These are phyloP conservation scores for Acleris literana DNA, from an alignment of 2,888 invertebrate species.

Conservation along the genomic window DNA sequence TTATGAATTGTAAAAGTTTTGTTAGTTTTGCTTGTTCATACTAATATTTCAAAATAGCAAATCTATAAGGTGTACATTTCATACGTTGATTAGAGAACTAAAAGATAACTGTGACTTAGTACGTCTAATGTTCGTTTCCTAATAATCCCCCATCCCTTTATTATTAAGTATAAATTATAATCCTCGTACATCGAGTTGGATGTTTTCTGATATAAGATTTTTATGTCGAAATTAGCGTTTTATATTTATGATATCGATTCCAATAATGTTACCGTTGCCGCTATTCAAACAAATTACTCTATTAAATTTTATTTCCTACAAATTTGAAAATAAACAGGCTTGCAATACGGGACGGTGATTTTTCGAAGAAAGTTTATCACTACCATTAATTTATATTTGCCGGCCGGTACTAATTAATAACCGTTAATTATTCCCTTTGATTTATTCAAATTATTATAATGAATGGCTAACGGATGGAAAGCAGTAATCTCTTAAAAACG, in stretches of 20 bases:
- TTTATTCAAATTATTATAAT: constrained; percentile 49
- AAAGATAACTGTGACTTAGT: too few relatives aligned
- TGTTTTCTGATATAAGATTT: background rate
- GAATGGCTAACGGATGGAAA: constrained; percentile 51
- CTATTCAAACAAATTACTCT: constrained; percentile 30
- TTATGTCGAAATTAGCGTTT: background rate
- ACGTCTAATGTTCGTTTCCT: too few relatives aligned
- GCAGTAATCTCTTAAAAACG: constrained; percentile 41
- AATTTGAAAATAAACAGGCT: constrained; percentile 15
- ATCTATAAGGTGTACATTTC: too few relatives aligned
- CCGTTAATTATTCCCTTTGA: constrained; percentile 40
- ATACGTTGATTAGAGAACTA: too few relatives aligned
- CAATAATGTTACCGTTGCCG: constrained; percentile 24
- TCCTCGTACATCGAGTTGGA: too few relatives aligned
- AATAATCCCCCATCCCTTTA: too few relatives aligned
- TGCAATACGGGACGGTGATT: background rate
- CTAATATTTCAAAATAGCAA: background rate
- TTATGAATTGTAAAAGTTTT: constrained; percentile 28
- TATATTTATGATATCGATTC: constrained; percentile 2
- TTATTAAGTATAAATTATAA: too few relatives aligned
- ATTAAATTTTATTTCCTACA: constrained; percentile 30
- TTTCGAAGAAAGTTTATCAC: constrained; percentile 25
- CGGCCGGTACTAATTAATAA: constrained; percentile 37
- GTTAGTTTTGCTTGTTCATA: constrained; percentile 10
- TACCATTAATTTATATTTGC: constrained; percentile 29